Evolutionary conservation across 2,797 vertebrate genomes (phyloP).

Genomic region (Trachurus trachurus): DNA sequence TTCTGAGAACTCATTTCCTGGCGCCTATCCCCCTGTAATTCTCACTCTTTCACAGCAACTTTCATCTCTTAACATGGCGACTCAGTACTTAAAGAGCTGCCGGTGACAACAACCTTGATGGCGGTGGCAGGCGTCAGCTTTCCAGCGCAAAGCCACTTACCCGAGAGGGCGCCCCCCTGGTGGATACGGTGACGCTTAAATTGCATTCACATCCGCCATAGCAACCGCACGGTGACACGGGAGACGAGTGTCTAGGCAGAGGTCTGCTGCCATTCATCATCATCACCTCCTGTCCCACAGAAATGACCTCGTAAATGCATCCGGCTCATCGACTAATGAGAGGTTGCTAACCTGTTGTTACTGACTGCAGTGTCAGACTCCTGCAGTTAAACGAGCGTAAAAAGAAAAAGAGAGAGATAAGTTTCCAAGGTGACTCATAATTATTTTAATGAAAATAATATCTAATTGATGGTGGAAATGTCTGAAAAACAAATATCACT

Average conservation of each 20-base stretch:
- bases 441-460: slow-evolving; percentile 44
- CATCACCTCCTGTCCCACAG: slow-evolving; percentile 73
- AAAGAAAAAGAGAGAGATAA: slow-evolving; percentile 4
- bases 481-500: slow-evolving; percentile 17
- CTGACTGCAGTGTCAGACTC: slow-evolving; percentile 68
- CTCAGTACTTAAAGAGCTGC: slow-evolving; percentile 82
- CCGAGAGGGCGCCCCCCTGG: slow-evolving; percentile 80
- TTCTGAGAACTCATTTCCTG: slow-evolving; percentile 84
- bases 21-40: slow-evolving; percentile 82
- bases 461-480: slow-evolving; percentile 6
- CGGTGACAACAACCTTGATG: slow-evolving; percentile 85
- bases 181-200: slow-evolving; percentile 83
- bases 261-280: slow-evolving; percentile 83
- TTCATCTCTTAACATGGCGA: slow-evolving; percentile 86
- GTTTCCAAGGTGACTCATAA: slow-evolving; percentile 59
- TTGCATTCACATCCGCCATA: slow-evolving; percentile 81
- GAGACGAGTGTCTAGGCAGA: slow-evolving; percentile 74
- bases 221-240: slow-evolving; percentile 71
- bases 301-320: slow-evolving; percentile 81
- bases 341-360: slow-evolving; percentile 83
- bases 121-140: slow-evolving; percentile 87
- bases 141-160: slow-evolving; percentile 88
- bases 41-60: slow-evolving; percentile 76
- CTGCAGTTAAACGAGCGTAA: slow-evolving; percentile 32
- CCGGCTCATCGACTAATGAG: slow-evolving; percentile 77